Percentiles rank a stretch among this genome's conserved stretches.
These are phyloP conservation scores for Sebastes itinus DNA, from an alignment of 2,797 vertebrate genomes.

Conservation along the genomic window DNA sequence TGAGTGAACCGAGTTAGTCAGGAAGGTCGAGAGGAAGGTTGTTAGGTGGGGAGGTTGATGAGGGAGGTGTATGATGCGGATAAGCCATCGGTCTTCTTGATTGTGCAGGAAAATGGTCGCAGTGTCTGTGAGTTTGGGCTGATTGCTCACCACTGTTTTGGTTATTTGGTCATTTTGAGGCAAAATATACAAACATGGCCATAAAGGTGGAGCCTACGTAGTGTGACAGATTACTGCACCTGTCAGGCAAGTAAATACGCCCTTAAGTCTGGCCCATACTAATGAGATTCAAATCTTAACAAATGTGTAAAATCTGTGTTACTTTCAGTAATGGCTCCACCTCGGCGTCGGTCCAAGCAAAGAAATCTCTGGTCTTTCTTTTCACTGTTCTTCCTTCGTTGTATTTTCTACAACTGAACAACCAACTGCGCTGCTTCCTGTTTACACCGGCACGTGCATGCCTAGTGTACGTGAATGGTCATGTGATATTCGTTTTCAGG, in stretches of 20 bases:
- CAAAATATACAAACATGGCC: neutral
- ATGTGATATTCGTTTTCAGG: too few relatives aligned
- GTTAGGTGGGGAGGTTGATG: neutral
- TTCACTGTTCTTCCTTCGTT: too few relatives aligned
- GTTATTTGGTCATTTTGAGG: neutral
- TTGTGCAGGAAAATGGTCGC: neutral
- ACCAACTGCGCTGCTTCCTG: too few relatives aligned
- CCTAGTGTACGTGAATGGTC: too few relatives aligned
- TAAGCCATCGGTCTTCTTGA: too few relatives aligned
- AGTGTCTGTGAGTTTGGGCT: neutral
- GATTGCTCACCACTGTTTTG: neutral
- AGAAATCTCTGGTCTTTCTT: too few relatives aligned
- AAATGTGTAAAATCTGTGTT: too few relatives aligned
- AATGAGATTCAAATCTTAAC: too few relatives aligned
- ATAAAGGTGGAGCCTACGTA: accelerated
- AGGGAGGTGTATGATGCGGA: neutral
- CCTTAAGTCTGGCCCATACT: neutral
- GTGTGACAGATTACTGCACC: neutral
- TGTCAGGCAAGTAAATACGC: neutral
- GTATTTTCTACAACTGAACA: too few relatives aligned
- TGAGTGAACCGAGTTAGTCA: neutral
- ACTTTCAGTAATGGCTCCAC: too few relatives aligned
- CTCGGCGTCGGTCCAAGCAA: too few relatives aligned
- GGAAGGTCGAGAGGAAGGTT: neutral
- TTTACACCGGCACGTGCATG: too few relatives aligned